Evolutionary conservation across 2,113 vertebrate genomes (phyloP), one percentile per base, ranked within the genome.

Genomic region (Tetrax tetrax): DNA sequence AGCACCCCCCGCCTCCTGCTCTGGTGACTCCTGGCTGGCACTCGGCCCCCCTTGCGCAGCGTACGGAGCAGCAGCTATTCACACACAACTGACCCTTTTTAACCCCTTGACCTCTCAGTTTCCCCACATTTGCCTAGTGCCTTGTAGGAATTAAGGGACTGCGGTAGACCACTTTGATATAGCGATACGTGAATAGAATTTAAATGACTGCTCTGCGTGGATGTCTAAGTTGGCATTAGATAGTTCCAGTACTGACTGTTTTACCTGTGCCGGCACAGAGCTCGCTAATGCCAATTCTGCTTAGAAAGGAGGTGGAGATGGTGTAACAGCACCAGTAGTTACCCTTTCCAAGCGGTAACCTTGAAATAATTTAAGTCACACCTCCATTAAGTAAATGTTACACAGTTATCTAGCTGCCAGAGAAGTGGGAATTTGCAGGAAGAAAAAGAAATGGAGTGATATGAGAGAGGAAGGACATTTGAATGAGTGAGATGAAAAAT

Each of bases 1-100:
- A 1, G 0, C 3, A 41, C 5, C 14, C 25, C 69, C 8, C 2
- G 2, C 8, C 12, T 53, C 10, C 0, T 15, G 29, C 53, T 50
- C 9, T n/a, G 63, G 20, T 78, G 45, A 3, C 5, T 25, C 19
- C 17, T 0, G 0, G 19, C 80, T 64, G 80, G 21, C 18, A 2
- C 43, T 27, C 18, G 14, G 38, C 20, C 37, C 53, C 0, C 0
- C 0, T 2, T 15, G 2, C 1, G 10, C 47, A 35, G 47, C 0
- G 0, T 38, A n/a, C 41, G 9, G 28, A 64, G 14, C 24, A 21
- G 17, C 50, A 51, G 45, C 45, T 77, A 2, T 66, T 59, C 23
- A 18, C 0, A 1, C 13, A 2, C n/a, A 20, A 21, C 31, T n/a
- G 33, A 53, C 43, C n/a, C 20, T 71, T 80, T 59, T 59, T 51